Evolutionary conservation across 2,888 invertebrate genomes (phyloP).

Genomic region (Piscicola geometra): DNA sequence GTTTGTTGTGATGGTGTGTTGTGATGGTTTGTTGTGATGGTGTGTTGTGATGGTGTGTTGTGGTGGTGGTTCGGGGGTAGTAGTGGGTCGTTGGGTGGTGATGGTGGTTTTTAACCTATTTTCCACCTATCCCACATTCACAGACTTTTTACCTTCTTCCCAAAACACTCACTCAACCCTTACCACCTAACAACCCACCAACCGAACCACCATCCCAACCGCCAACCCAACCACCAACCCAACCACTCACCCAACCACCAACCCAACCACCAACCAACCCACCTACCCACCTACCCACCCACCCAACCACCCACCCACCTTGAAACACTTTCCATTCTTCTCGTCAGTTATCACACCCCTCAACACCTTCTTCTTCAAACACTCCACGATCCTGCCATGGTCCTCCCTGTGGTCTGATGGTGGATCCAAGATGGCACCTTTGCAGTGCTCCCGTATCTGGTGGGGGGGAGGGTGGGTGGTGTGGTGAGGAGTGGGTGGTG

Average conservation of each 20-base stretch:
- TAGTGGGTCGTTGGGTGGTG: too few species aligned
- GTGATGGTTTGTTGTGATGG: too few species aligned
- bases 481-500: too few species aligned
- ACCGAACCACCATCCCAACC: neutral
- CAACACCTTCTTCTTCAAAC: slow-evolving; percentile 68
- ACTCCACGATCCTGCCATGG: slow-evolving; percentile 73
- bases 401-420: slow-evolving; percentile 62
- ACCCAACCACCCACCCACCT: slow-evolving; percentile 32
- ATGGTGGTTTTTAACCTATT: too few species aligned
- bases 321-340: slow-evolving; percentile 40
- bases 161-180: neutral
- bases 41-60: too few species aligned
- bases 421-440: too few species aligned
- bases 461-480: too few species aligned
- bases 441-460: too few species aligned
- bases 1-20: too few species aligned
- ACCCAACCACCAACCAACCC: neutral
- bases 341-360: slow-evolving; percentile 42
- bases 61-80: too few species aligned
- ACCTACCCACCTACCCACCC: neutral
- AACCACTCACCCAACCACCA: neutral
- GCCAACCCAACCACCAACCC: neutral
- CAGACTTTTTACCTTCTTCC: too few species aligned
- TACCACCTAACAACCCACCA: neutral
- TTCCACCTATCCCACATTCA: too few species aligned